Evolutionary conservation across 2,797 vertebrate genomes (phyloP).

Genomic region (Sternotherus odoratus): DNA sequence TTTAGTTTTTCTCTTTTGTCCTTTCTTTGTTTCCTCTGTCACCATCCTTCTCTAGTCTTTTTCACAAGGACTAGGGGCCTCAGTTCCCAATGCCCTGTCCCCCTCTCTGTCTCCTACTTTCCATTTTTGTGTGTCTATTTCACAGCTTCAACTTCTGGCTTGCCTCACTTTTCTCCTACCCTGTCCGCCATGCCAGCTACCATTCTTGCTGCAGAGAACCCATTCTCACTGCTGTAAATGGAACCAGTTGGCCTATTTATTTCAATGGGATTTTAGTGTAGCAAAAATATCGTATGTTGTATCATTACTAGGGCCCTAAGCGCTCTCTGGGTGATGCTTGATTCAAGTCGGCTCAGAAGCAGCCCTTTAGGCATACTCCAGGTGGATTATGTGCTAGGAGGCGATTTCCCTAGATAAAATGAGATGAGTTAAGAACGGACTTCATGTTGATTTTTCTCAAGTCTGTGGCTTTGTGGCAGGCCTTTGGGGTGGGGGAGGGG

Average conservation of each 20-base stretch:
- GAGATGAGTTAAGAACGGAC: not conserved
- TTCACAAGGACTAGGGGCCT: not conserved
- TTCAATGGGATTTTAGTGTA: not conserved
- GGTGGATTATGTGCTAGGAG: not conserved
- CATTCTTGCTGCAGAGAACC: not conserved
- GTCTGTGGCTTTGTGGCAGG: not conserved
- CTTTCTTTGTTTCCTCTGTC: not conserved
- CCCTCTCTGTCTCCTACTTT: not conserved
- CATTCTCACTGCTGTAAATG: not conserved
- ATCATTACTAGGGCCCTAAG: not conserved
- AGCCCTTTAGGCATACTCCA: not conserved
- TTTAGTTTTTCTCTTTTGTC: not conserved
- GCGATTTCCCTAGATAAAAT: not conserved
- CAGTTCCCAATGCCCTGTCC: not conserved
- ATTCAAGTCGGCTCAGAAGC: not conserved
- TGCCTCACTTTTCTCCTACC: not conserved
- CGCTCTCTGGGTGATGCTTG: not conserved
- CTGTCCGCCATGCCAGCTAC: not conserved
- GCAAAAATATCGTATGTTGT: not conserved
- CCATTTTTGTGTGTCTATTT: not conserved
- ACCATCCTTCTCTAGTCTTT: not conserved
- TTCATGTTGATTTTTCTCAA: not conserved
- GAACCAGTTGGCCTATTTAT: not conserved
- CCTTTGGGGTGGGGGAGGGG: too few species aligned
- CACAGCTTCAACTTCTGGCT: not conserved